These are phyloP conservation scores for Leptinotarsa undecemlineata DNA, from an alignment of 1,140 invertebrate species.

Conservation along the genomic window DNA sequence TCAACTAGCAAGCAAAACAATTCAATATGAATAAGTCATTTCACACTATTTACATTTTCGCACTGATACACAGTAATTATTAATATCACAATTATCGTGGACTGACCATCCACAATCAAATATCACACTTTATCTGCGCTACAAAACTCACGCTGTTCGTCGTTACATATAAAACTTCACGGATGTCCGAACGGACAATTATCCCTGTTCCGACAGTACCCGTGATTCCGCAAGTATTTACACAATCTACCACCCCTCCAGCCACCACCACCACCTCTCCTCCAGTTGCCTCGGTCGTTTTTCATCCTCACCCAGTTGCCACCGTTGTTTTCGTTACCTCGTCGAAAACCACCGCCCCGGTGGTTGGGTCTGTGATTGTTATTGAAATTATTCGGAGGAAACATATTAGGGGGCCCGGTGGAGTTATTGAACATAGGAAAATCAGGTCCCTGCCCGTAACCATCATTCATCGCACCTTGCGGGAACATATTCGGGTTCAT, in stretches of 20 bases:
- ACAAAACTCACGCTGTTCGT: too few species aligned
- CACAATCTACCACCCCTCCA: slow-evolving; percentile 59
- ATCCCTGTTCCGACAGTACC: slow-evolving; percentile 75
- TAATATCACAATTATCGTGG: neutral
- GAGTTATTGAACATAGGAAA: neutral
- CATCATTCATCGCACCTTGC: neutral
- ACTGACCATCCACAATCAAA: neutral
- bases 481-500: slow-evolving; percentile 31
- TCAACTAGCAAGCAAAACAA: neutral
- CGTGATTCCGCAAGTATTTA: slow-evolving; percentile 75
- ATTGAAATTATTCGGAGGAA: slow-evolving; percentile 49
- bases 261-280: slow-evolving; percentile 56
- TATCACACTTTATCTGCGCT: too few species aligned
- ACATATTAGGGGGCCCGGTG: slow-evolving; percentile 42
- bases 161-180: too few species aligned
- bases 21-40: neutral
- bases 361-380: slow-evolving; percentile 14
- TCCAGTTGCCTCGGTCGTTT: slow-evolving; percentile 55
- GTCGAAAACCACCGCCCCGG: slow-evolving; percentile 53
- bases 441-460: too few species aligned
- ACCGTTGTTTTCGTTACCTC: slow-evolving; percentile 39
- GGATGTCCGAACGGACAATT: slow-evolving; percentile 59
- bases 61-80: neutral
- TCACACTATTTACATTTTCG: neutral
- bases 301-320: slow-evolving; percentile 35